phyloP scores from a whole-genome alignment of 2,797 vertebrate species.

The Typhlichthys subterraneus region DNA sequence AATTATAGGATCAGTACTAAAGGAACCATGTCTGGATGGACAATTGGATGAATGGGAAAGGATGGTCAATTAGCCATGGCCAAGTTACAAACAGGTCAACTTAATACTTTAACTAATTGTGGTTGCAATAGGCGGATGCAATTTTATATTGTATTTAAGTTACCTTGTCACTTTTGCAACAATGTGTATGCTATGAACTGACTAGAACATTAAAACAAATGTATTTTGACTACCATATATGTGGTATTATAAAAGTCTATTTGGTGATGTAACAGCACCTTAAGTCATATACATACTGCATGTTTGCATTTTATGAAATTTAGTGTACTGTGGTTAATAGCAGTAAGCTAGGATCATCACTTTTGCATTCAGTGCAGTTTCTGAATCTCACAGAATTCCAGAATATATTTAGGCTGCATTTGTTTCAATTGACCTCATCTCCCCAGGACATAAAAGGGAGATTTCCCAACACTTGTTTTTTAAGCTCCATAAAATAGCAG shows the following conservation, averaged over 20 bases:
- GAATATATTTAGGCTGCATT: constrained; percentile 26
- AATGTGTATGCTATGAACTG: too few relatives aligned
- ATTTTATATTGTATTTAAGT: background rate
- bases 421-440: constrained; percentile 51
- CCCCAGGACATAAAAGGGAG: constrained; percentile 15
- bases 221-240: background rate
- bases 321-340: constrained; percentile 14
- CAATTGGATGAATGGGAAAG: constrained; percentile 10
- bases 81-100: too few relatives aligned
- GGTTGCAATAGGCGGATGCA: background rate
- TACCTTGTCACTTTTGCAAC: background rate
- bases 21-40: background rate
- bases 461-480: constrained; percentile 39
- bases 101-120: background rate
- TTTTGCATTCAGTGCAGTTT: constrained; percentile 53
- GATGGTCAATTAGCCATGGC: constrained; percentile 15
- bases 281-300: constrained; percentile 7
- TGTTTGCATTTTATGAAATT: constrained; percentile 21
- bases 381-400: background rate
- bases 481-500: constrained; percentile 29
- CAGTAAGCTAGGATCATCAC: constrained; percentile 17
- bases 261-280: constrained; percentile 17
- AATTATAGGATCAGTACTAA: constrained; percentile 6
- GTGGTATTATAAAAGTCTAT: constrained; percentile 23
- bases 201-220: too few relatives aligned